Base-by-base conservation (phyloP, 1,140 invertebrate genomes). In the Marisa cornuarietis region DNA sequence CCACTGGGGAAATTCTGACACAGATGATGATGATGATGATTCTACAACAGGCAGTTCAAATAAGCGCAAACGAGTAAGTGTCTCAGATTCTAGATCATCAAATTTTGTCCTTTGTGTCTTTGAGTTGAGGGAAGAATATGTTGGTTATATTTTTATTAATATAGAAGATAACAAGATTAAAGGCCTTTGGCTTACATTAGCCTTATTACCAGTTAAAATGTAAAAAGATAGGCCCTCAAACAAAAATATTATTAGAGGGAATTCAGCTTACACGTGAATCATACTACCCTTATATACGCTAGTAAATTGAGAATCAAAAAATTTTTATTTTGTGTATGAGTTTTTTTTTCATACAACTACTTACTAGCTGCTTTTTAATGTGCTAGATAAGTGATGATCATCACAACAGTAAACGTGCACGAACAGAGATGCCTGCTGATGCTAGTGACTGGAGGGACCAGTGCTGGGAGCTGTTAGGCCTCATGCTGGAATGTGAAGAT, bases 401-500 rank as follows among this genome's bases (percentile, higher is more conserved):
- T 61, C 52, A 42, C 8, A 22, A 66, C 58, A 82, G 68, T 51
- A 85, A 82, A 68, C 77, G 79, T 20, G 63, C 66, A 0, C 52
- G 81, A 7, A 31, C n/a, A 16, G 82, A 81, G 22, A 49, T 61
- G 14, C 51, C 20, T 10, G 24, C 78, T 18, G 83, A 88, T 62
- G 85, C 84, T 1, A 80, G 87, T 77, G 83, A 83, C n/a, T 91
- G 91, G 91, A 87, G 84, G 72, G 80, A 84, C 5, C 81, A 87
- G 62, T 89, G 89, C 77, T 66, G 74, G 52, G 82, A 87, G 49
- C 82, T 91, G 18, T 76, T 91, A 65, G 83, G 84, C 20, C 84
- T 79, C n/a, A 86, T 91, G 71, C 80, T 90, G 49, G 87, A 88
- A 68, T 88, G 87, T 82, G 87, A 89, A 73, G 91, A 91, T 76